A percentile compares a stretch with the other conserved stretches of the same genome.
Evolutionary conservation across 1,140 invertebrate genomes (phyloP).

Genomic region (Drosophila pachea): DNA sequence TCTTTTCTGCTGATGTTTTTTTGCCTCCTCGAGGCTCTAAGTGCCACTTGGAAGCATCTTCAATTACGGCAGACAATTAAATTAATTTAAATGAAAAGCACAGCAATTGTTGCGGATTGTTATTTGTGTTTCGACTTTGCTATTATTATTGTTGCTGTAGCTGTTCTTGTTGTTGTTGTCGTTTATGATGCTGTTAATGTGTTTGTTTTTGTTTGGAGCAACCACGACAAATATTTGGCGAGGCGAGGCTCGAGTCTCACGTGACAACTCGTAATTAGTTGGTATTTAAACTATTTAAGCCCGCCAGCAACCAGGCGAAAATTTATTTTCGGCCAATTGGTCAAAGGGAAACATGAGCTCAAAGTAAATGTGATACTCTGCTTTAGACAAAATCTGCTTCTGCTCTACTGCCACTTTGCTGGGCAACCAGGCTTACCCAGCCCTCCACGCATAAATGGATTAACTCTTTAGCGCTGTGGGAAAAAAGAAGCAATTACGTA

Average conservation of each 20-base stretch:
- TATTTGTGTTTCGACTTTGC: no score
- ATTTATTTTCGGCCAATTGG: constrained; percentile 1
- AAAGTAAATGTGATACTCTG: background rate
- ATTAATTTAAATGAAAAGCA: constrained; percentile 67
- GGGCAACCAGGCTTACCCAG: no score
- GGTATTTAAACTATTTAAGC: background rate
- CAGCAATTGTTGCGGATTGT: constrained; percentile 6
- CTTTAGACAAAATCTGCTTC: no score
- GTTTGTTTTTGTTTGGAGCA: background rate
- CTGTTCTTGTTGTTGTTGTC: no score
- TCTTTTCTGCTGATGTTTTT: no score
- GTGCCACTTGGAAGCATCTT: constrained; percentile 53
- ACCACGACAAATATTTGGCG: constrained; percentile 1
- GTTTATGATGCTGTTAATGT: constrained; percentile 8
- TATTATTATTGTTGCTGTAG: constrained; percentile 1
- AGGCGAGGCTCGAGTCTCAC: constrained; percentile 2
- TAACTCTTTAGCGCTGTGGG: no score
- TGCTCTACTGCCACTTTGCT: no score
- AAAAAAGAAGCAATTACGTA: no score
- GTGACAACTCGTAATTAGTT: constrained; percentile 25
- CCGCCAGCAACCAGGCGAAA: background rate
- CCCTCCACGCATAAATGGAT: no score
- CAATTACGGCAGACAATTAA: constrained; percentile 64
- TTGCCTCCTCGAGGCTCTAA: constrained; percentile 13
- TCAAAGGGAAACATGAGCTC: background rate